These are phyloP conservation scores for Spisula solida DNA, from an alignment of 2,888 invertebrate species.

Conservation along the genomic window DNA sequence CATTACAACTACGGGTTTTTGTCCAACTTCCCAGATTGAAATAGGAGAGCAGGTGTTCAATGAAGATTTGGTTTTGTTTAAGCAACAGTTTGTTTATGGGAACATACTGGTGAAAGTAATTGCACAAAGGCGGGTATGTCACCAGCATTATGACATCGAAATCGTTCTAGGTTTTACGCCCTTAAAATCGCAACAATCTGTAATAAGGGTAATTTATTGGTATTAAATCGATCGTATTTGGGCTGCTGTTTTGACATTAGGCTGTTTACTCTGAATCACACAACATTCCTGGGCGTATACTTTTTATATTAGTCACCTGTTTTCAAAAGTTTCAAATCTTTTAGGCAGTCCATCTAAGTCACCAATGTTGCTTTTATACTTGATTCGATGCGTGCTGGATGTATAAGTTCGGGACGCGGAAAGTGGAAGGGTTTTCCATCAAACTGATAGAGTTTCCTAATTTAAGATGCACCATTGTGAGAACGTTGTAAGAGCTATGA, in stretches of 20 bases:
- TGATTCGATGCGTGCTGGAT: neutral
- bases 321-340: slow-evolving; percentile 12
- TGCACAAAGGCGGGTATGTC: slow-evolving; percentile 6
- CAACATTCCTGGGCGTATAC: neutral
- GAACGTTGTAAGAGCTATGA: slow-evolving; percentile 49
- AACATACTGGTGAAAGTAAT: slow-evolving; percentile 2
- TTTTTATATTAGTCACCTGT: slow-evolving; percentile 21
- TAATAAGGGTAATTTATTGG: neutral
- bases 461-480: slow-evolving; percentile 46
- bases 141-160: neutral
- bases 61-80: neutral
- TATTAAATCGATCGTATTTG: slow-evolving; percentile 1
- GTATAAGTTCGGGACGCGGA: neutral
- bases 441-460: slow-evolving; percentile 41
- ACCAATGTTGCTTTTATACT: neutral
- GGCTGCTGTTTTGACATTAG: neutral
- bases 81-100: slow-evolving; percentile 18
- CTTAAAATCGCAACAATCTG: neutral
- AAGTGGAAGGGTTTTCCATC: slow-evolving; percentile 40
- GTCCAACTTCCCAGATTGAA: neutral
- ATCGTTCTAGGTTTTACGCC: neutral
- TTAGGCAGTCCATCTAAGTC: slow-evolving; percentile 9
- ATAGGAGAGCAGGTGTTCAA: neutral
- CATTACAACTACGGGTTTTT: neutral
- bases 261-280: neutral